A percentile compares a stretch with the other conserved stretches of the same genome.
phyloP scores from a whole-genome alignment of 2,113 vertebrate species.

The Craseonycteris thonglongyai region DNA sequence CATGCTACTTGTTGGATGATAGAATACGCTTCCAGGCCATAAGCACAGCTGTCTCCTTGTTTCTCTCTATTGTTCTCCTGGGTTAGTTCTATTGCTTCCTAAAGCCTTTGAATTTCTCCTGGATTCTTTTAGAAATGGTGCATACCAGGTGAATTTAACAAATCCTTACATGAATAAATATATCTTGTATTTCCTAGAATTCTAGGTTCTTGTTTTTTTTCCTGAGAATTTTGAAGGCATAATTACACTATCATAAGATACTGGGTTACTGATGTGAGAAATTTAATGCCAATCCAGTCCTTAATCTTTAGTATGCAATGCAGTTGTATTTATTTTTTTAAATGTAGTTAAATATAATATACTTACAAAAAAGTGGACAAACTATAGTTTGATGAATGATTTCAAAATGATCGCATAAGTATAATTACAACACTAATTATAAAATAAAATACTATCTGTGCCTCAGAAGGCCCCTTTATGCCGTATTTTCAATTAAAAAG shows the following conservation, averaged over 20 bases:
- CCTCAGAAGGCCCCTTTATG: not conserved
- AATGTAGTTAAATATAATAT: not conserved
- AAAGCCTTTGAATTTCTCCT: conserved; percentile 19
- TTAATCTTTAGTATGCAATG: not conserved
- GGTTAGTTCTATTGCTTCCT: conserved; percentile 39
- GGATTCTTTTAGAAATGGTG: not conserved
- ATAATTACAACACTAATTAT: not conserved
- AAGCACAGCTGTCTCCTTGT: conserved; percentile 3
- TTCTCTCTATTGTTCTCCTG: conserved; percentile 32
- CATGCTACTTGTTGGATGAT: not conserved
- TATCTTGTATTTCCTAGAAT: conserved; percentile 12
- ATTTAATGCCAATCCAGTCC: not conserved
- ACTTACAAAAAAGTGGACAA: not conserved
- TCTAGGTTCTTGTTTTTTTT: not conserved
- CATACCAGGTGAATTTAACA: conserved; percentile 7
- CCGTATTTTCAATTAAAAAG: not conserved
- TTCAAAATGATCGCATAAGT: not conserved
- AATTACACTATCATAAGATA: not conserved
- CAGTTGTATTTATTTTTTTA: not conserved
- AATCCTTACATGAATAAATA: not conserved
- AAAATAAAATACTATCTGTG: not conserved
- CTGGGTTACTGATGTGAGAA: not conserved
- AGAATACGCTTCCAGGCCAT: conserved; percentile 12
- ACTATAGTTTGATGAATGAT: not conserved
- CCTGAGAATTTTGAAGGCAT: conserved; percentile 6